A percentile compares a stretch with the other conserved stretches of the same genome.
Conservation (phyloP, 1,140 invertebrate species). For the Medauroidea extradentata region DNA sequence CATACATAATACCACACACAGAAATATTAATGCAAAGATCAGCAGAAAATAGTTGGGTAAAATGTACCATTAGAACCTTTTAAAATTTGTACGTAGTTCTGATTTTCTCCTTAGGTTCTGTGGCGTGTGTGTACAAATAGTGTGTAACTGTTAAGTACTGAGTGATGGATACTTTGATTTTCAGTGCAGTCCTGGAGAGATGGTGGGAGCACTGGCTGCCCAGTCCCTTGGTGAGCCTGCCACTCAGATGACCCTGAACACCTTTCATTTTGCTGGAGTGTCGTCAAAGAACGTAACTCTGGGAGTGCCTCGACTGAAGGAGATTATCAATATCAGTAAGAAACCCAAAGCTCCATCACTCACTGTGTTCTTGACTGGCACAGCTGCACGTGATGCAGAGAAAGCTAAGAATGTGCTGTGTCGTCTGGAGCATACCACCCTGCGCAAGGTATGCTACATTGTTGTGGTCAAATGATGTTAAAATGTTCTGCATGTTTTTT, state of each 20-base stretch:
- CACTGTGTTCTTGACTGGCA: slow-evolving; percentile 94
- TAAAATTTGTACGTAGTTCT: too few relatives aligned
- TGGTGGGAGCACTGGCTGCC: slow-evolving; percentile 98
- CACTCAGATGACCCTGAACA: slow-evolving; percentile 99
- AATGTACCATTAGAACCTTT: too few relatives aligned
- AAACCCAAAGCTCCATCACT: slow-evolving; percentile 98
- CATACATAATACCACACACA: too few relatives aligned
- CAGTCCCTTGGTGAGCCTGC: slow-evolving; percentile 98
- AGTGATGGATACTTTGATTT: too few relatives aligned
- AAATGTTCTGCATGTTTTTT: too few relatives aligned
- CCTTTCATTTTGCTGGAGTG: slow-evolving; percentile 99
- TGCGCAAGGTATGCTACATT: slow-evolving; percentile 68
- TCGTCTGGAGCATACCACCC: slow-evolving; percentile 93
- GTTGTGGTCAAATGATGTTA: too few relatives aligned
- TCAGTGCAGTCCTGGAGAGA: slow-evolving; percentile 84
- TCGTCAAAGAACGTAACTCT: slow-evolving; percentile 99
- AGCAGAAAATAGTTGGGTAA: too few relatives aligned
- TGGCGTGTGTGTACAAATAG: not conserved
- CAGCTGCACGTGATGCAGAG: slow-evolving; percentile 94
- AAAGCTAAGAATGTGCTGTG: slow-evolving; percentile 99
- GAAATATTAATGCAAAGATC: too few relatives aligned
- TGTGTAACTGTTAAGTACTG: too few relatives aligned
- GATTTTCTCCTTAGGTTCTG: not conserved
- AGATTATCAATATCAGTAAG: slow-evolving; percentile 99
- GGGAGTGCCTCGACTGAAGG: slow-evolving; percentile 93